A percentile compares a stretch with the other conserved stretches of the same genome.
Evolutionary conservation across 2,888 invertebrate species (phyloP).

Genomic region (Eilema sororculum): DNA sequence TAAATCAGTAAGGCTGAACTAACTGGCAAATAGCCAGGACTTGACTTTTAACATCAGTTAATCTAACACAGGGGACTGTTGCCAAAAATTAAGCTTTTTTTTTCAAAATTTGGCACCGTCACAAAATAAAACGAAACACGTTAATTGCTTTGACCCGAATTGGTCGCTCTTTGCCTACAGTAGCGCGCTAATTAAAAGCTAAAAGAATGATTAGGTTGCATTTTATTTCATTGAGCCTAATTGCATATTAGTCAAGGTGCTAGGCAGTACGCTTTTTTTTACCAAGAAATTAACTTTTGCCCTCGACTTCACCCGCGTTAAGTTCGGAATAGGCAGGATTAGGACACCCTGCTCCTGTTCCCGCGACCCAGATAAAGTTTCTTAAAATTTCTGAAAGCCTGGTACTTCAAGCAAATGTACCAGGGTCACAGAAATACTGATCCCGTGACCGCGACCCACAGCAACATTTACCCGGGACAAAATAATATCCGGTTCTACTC

Average conservation of each 20-base stretch:
- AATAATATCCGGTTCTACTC: too few species aligned
- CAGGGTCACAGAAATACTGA: too few species aligned
- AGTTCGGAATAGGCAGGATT: too few species aligned
- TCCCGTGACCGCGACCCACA: too few species aligned
- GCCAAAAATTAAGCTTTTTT: slow-evolving; percentile 78
- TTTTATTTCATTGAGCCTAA: slow-evolving; percentile 44
- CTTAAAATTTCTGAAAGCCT: too few species aligned
- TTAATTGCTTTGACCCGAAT: slow-evolving; percentile 80
- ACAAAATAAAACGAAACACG: slow-evolving; percentile 74
- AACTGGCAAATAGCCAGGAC: slow-evolving; percentile 66
- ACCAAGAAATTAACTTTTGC: too few species aligned
- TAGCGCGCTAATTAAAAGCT: slow-evolving; percentile 62
- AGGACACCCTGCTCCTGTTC: too few species aligned
- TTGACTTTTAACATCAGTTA: slow-evolving; percentile 80
- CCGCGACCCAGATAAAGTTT: too few species aligned
- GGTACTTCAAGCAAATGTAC: too few species aligned
- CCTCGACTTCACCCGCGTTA: too few species aligned
- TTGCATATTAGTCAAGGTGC: slow-evolving; percentile 4
- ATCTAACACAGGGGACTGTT: slow-evolving; percentile 73
- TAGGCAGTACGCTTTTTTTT: too few species aligned
- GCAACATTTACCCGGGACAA: too few species aligned
- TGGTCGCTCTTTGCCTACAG: slow-evolving; percentile 63
- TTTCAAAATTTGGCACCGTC: slow-evolving; percentile 77
- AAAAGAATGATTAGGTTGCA: slow-evolving; percentile 39
- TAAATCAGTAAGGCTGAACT: slow-evolving; percentile 67